phyloP scores from a whole-genome alignment of 2,113 vertebrate species.

The Phalacrocorax brasilianus region DNA sequence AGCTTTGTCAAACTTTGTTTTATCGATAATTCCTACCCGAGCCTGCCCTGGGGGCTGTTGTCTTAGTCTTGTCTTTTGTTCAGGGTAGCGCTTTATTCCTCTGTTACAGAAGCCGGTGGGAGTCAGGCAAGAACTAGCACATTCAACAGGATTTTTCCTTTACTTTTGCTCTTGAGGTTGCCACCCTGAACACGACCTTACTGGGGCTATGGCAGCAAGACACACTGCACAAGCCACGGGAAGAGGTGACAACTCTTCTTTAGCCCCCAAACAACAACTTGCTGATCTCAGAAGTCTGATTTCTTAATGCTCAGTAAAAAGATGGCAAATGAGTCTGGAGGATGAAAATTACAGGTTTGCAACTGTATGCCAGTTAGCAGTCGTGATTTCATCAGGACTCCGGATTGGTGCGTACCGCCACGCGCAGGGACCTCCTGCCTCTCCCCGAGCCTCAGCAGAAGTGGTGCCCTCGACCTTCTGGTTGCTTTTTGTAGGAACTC shows the following conservation, averaged over 20 bases:
- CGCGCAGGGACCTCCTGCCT: not conserved
- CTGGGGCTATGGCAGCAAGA: not conserved
- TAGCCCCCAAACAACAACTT: not conserved
- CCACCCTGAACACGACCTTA: not conserved
- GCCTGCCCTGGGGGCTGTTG: not conserved
- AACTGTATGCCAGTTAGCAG: not conserved
- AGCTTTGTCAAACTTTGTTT: not conserved
- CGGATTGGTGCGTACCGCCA: rapidly evolving
- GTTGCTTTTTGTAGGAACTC: not conserved
- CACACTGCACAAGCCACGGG: not conserved
- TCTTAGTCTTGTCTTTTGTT: not conserved
- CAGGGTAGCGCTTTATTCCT: not conserved
- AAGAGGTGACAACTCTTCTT: not conserved
- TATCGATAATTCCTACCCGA: not conserved
- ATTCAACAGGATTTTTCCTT: not conserved
- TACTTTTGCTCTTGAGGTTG: not conserved
- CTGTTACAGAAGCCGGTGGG: not conserved
- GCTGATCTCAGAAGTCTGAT: not conserved
- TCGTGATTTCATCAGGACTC: not conserved
- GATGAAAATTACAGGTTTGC: not conserved
- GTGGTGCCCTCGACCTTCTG: not conserved
- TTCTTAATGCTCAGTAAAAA: not conserved
- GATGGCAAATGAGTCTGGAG: not conserved
- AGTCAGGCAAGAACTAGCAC: not conserved
- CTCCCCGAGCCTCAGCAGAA: not conserved